These are phyloP conservation scores for Patella depressa DNA, from an alignment of 2,888 invertebrate genomes.

Conservation along the genomic window DNA sequence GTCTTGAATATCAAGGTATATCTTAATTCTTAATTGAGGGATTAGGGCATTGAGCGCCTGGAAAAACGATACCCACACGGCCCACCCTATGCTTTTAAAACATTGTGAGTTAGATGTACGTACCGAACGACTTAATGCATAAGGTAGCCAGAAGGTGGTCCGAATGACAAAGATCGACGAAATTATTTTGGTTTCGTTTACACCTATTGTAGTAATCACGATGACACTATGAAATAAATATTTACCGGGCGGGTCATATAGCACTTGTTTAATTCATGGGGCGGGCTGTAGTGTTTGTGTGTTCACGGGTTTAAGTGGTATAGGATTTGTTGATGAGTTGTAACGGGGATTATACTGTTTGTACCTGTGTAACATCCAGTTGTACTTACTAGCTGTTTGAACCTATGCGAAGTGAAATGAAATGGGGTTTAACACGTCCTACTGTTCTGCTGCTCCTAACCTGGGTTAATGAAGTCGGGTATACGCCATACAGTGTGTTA, in stretches of 20 bases:
- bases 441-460: no score
- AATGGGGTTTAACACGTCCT: no score
- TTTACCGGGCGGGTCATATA: neutral
- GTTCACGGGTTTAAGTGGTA: no score
- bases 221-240: constrained; percentile 9
- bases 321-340: no score
- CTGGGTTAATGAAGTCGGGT: no score
- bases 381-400: no score
- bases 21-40: constrained; percentile 6
- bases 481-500: no score
- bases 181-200: neutral
- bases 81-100: neutral
- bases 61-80: neutral
- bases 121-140: no score
- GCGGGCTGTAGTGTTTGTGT: neutral
- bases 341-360: no score
- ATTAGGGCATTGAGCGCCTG: neutral
- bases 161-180: neutral
- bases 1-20: constrained; percentile 1
- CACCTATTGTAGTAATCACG: constrained; percentile 1
- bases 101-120: no score
- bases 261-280: neutral
- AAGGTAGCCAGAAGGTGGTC: neutral
- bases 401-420: no score
- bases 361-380: no score